Evolutionary conservation across 2,113 vertebrate species (phyloP), one percentile per base, ranked within the genome.

Genomic region (Girardinichthys multiradiatus): DNA sequence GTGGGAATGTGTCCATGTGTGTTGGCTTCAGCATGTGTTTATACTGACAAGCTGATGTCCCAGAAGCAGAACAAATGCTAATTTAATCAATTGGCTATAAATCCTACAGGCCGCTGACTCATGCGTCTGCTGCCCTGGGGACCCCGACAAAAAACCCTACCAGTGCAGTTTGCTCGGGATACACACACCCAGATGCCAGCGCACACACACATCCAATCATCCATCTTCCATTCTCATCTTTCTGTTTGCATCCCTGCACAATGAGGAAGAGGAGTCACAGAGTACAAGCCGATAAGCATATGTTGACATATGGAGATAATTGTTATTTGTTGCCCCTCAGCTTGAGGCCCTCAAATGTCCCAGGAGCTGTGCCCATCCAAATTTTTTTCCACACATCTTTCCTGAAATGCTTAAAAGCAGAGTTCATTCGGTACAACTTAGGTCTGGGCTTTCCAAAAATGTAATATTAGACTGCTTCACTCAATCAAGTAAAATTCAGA

Each of bases 1-100:
- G 30, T n/a, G 69, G 24, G 35, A 66, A 61, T 29, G 61, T 27
- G 76, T 62, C 63, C 58, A 45, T 70, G 58, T 64, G 92, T 61
- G 69, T 72, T 57, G 67, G 92, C 66, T 64, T 72, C 64, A 8
- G 68, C 73, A 84, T 75, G 75, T 92, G 89, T 86, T 85, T 83
- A 67, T 81, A 83, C 81, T 86, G 87, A 90, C 87, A 89, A 85
- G 82, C 88, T 88, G 77, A 79, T 90, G 82, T 87, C 88, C 90
- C 93, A 93, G 93, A 90, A 93, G 95, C 95, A 94, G 96, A 96
- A 96, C 94, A 94, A 96, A 98, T 96, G 96, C 94, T 97, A 98
- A 98, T 98, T 96, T 96, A 98, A 97, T 98, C 96, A 97, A 96
- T 96, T 89, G 94, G 94, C 95, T 95, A 96, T 96, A 96, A 96